Evolutionary conservation across 2,888 invertebrate genomes (phyloP), one percentile per base, ranked within the genome.

Genomic region (Drosophila niveifrons): DNA sequence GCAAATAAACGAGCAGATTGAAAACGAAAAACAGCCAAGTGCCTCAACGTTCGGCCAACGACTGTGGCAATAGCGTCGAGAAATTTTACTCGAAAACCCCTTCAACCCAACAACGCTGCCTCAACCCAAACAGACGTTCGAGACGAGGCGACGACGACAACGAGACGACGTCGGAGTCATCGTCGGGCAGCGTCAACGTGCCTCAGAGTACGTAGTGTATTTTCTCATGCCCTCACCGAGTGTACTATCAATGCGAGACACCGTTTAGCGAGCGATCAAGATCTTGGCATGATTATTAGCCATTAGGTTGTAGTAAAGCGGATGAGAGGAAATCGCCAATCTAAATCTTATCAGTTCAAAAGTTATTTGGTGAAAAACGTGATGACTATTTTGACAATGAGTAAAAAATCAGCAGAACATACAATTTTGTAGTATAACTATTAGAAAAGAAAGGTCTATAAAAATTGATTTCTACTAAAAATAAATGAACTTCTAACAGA

Each of bases 31-130:
- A 63, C 79, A 73, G 78, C 82, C 70, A 72, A 84, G 52, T 77
- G 72, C 65, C 59, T 55, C 80, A 75, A 81, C 84, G 82, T 72
- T 75, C 71, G 69, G 46, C 69, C 65, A 71, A 66, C 72, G 85
- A 82, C 82, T 82, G 82, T 66, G 74, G 74, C 63, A 43, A 83
- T 72, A 76, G 34, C 67, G 39, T n/a, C 70, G 78, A 74, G 83
- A 79, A 77, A 86, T 69, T 57, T 79, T 51, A 61, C 67, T 53
- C 62, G 63, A 64, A 52, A 58, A 28, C 43, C 66, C 43, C 41
- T 55, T 44, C 52, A 41, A 29, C 48, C 36, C 43, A 57, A 36
- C 29, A 57, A 36, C 29, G 39, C 55, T 59, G 46, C 59, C 46
- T 55, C 36, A 50, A 29, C 15, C 41, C 48, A 48, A 66, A 34